Evolutionary conservation across 2,888 invertebrate species (phyloP), one percentile per base, ranked within the genome.

Genomic region (Mythimna lalbum): DNA sequence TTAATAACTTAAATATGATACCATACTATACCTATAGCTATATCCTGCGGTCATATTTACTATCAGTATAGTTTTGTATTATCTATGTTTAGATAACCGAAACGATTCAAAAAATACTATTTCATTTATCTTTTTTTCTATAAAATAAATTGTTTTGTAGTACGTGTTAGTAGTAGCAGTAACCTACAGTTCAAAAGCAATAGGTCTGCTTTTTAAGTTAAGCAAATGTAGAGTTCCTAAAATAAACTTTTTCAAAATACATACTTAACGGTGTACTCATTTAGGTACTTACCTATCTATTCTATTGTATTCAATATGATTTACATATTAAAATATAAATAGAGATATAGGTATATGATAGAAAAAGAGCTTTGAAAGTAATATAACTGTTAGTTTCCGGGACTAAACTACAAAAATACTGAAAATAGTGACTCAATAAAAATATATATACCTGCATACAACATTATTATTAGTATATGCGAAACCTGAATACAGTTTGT

Each of bases 271-370:
- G 39, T 56, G 43, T 62, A 19, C 17, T 47, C 47, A 59, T n/a
- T 59, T 53, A 9, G 17, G 5, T 47, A 19, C 14, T 19, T 63
- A 53, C 14, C 23, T 63, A 53, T 47, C 39, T 64, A 72, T 69
- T 72, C 79, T 73, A 77, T 83, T 83, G 81, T 83, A 76, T 83
- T 81, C 76, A 73, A 33, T 63, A n/a, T 39, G 63, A 69, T 71
- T 72, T 68, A 69, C 73, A 78, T 81, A 60, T 76, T 67, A 61
- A 69, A 70, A 72, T 69, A 60, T 73, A 73, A 70, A 73, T n/a
- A 68, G 55, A 21, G 17, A 57, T 67, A 61, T 55, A n/a, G n/a
- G n/a, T n/a, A 57, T 61, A 14, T 23, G 39, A 70, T 75, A 67
- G 75, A 82, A 27, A 69, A 65, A 49, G 21, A 66, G 67, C 61